These are phyloP conservation scores for Columbina picui DNA, from an alignment of 2,113 vertebrate species.

Conservation along the genomic window DNA sequence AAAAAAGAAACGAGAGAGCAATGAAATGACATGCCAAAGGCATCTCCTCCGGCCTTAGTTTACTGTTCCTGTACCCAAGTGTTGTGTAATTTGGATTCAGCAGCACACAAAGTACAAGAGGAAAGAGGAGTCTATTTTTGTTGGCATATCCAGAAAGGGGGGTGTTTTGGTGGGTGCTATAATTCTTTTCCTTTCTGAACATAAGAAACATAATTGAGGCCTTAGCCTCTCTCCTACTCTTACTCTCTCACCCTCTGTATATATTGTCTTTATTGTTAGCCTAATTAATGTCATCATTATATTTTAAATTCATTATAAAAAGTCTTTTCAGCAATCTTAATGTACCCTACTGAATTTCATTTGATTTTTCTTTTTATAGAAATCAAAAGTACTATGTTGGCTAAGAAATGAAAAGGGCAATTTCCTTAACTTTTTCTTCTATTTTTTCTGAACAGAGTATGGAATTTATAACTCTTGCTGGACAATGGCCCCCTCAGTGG, in stretches of 20 bases:
- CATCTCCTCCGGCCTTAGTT: background rate
- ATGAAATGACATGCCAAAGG: background rate
- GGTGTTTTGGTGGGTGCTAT: background rate
- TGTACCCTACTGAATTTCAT: background rate
- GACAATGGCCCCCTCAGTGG: background rate
- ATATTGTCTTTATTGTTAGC: background rate
- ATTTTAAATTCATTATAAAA: background rate
- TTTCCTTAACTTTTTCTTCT: background rate
- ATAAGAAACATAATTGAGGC: background rate
- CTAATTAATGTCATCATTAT: background rate
- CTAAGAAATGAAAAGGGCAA: background rate
- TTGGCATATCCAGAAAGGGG: background rate
- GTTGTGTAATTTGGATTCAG: background rate
- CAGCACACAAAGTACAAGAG: background rate
- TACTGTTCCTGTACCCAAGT: background rate
- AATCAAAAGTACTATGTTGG: background rate
- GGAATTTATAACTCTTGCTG: conserved; percentile 1
- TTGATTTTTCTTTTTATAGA: background rate
- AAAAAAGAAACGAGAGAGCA: accelerated
- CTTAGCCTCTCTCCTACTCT: background rate
- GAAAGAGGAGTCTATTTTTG: background rate
- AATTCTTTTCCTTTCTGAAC: background rate
- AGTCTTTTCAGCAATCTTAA: background rate
- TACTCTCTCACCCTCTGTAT: background rate
- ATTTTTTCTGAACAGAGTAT: background rate